Conservation (phyloP, 2,113 vertebrate genomes). For the Ornithorhynchus anatinus region DNA sequence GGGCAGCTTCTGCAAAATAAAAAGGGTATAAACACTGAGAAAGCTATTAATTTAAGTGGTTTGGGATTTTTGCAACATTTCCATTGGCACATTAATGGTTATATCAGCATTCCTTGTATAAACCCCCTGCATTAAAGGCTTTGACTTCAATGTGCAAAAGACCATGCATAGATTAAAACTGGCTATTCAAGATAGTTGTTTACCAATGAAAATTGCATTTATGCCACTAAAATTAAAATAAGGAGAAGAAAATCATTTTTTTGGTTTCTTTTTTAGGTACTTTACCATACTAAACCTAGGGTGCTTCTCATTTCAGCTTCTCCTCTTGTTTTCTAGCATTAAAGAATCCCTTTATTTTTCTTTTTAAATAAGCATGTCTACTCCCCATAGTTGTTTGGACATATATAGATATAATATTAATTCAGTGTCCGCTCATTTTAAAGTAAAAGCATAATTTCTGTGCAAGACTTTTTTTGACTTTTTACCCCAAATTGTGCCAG, state of each 20-base stretch:
- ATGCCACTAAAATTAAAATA: no score
- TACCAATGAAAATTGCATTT: not conserved
- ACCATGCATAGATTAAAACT: no score
- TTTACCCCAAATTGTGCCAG: constrained; percentile 59
- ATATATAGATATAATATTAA: not conserved
- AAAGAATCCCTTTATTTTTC: constrained; percentile 6
- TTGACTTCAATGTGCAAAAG: no score
- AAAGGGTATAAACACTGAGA: no score
- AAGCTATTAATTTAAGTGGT: no score
- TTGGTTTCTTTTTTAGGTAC: constrained; percentile 7
- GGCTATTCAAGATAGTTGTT: no score
- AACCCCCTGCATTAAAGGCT: no score
- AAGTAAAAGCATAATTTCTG: not conserved
- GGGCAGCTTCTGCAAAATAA: not conserved
- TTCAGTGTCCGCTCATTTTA: not conserved
- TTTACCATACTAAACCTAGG: constrained; percentile 1
- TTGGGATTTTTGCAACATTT: no score
- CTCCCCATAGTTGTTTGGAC: constrained; percentile 1
- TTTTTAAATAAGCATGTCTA: not conserved
- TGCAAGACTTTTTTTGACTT: constrained; percentile 50
- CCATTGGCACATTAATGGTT: no score
- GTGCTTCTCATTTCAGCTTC: not conserved
- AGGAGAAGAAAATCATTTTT: not conserved
- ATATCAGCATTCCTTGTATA: no score
- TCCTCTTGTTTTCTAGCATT: constrained; percentile 15